Evolutionary conservation across 2,888 invertebrate genomes (phyloP).

Genomic region (Macrosoma leucophasiata): DNA sequence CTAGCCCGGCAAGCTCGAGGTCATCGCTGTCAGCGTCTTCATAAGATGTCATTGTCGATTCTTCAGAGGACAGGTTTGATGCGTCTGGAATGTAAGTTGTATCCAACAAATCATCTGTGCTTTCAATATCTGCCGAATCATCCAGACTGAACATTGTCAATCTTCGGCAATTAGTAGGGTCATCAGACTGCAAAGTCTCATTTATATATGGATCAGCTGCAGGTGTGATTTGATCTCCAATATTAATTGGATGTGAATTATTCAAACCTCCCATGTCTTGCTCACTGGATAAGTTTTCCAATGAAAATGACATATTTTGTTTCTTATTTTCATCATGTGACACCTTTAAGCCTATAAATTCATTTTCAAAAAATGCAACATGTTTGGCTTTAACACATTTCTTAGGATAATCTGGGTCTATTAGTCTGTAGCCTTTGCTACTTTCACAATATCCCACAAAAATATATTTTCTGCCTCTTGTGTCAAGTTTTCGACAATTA

Average conservation of each 20-base stretch:
- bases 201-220: too few species aligned
- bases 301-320: background rate
- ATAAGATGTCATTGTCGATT: background rate
- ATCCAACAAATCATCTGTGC: constrained; percentile 8
- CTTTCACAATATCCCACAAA: constrained; percentile 16
- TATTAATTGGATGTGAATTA: too few species aligned
- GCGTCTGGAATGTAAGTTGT: constrained; percentile 13
- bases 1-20: too few species aligned
- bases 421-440: constrained; percentile 16
- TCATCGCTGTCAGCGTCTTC: background rate
- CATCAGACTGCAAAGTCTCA: too few species aligned
- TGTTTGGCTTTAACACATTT: constrained; percentile 6
- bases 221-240: too few species aligned
- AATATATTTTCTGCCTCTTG: constrained; percentile 10
- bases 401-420: constrained; percentile 10
- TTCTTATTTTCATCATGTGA: background rate
- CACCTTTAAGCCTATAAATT: background rate
- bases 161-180: too few species aligned
- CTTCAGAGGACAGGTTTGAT: background rate
- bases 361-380: constrained; percentile 12
- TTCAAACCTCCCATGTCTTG: background rate
- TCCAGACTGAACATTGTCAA: background rate
- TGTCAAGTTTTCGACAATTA: constrained; percentile 11
- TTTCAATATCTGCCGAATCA: background rate
- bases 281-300: background rate